Base-by-base conservation (phyloP, 1,140 invertebrate species). In the Archivesica marissinica region DNA sequence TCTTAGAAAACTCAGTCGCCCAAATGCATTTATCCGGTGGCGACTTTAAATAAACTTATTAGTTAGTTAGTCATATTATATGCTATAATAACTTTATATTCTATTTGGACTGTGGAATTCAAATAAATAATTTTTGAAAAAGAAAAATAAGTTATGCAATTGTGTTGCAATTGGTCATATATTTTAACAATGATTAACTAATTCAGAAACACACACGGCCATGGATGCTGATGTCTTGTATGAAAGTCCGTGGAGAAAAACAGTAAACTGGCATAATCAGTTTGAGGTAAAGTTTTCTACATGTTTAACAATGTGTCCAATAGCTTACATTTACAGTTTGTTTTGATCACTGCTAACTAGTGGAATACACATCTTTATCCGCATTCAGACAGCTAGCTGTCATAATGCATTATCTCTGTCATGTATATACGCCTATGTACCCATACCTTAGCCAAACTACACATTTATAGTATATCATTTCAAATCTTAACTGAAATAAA, bases 221-320 rank as follows among this genome's bases (percentile, higher is more conserved):
- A 52, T n/a, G 50, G 59, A 64, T 30, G 33, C 33, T 15, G 59
- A 64, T 28, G 23, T 20, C 7, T 30, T 64, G 23, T 68, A 68
- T 68, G 72, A 75, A 54, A 75, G 11, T 4, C 72, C 72, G 13
- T 75, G 72, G 72, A 54, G 47, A 35, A 30, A 35, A 56, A 75
- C 72, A 2, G 30, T 75, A 13, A 75, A 75, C 30, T 75, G 44
- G 44, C 2, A 20, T 23, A 75, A 52, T 23, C 9, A n/a, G 1
- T 52, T 75, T 52, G 72, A 75, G 47, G 72, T 75, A 75, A n/a
- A n/a, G n/a, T 15, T 47, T 11, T 47, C 9, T 11, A 9, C 44
- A n/a, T n/a, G n/a, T n/a, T n/a, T 47, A 47, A 9, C 20, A 11
- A 47, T 47, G 44, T 9, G 9, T 11, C 9, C 44, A 47, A 47